A percentile compares a stretch with the other conserved stretches of the same genome.
phyloP scores from a whole-genome alignment of 1,140 invertebrate genomes.

The Oryctes rhinoceros region DNA sequence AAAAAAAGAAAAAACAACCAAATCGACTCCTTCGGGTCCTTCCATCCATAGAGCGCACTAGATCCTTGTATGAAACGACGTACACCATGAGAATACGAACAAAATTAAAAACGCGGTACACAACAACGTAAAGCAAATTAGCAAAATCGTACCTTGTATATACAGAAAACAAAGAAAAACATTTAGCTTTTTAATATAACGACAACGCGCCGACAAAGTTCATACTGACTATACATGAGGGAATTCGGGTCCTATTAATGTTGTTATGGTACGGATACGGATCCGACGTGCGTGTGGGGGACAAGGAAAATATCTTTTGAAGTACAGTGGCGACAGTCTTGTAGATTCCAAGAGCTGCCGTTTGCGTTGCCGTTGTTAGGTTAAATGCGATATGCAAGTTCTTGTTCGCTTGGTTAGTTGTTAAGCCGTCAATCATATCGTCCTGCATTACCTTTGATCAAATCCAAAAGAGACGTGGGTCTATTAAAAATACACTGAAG shows the following conservation, averaged over 20 bases:
- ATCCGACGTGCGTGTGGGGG: constrained; percentile 23
- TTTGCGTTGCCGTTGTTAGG: constrained; percentile 10
- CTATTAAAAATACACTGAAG: too few relatives aligned
- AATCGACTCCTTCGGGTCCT: background rate
- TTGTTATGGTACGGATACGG: constrained; percentile 9
- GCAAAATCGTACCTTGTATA: background rate
- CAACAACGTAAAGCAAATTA: background rate
- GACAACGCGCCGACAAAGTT: constrained; percentile 29
- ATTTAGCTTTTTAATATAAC: constrained; percentile 23
- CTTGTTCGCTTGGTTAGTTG: too few relatives aligned
- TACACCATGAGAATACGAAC: background rate
- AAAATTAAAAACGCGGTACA: background rate
- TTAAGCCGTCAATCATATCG: too few relatives aligned
- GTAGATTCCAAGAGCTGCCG: background rate
- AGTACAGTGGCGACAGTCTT: constrained; percentile 21
- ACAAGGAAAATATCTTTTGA: constrained; percentile 28
- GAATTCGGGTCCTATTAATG: constrained; percentile 32
- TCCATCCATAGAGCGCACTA: background rate
- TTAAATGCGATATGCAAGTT: background rate
- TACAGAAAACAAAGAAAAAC: background rate
- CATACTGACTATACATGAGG: constrained; percentile 25
- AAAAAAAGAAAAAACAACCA: background rate
- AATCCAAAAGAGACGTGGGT: too few relatives aligned
- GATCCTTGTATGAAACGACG: background rate
- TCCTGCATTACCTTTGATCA: too few relatives aligned